Evolutionary conservation across 2,888 invertebrate species (phyloP).

Genomic region (Acanthacorydalis orientalis): DNA sequence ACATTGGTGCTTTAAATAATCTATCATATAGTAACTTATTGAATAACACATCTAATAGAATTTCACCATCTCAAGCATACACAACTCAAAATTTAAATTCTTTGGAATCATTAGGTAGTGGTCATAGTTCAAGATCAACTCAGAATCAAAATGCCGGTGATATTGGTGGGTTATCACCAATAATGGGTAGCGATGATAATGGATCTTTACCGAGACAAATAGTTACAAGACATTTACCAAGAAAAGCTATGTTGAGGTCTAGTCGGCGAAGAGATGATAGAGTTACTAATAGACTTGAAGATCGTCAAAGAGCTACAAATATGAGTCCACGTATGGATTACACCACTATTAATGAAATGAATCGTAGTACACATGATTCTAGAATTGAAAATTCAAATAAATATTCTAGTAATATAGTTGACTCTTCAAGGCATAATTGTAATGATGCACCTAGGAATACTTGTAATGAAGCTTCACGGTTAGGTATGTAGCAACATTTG

Average conservation of each 20-base stretch:
- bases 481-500: too few relatives aligned
- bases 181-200: slow-evolving; percentile 9
- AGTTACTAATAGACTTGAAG: neutral
- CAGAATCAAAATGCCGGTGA: slow-evolving; percentile 8
- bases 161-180: slow-evolving; percentile 9
- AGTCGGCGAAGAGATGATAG: neutral
- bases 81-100: slow-evolving; percentile 8
- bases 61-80: slow-evolving; percentile 8
- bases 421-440: too few relatives aligned
- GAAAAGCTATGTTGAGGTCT: neutral
- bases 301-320: neutral
- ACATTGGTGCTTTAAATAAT: slow-evolving; percentile 8
- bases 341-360: neutral
- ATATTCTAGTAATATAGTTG: too few relatives aligned
- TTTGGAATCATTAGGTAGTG: slow-evolving; percentile 7
- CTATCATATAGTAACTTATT: slow-evolving; percentile 2
- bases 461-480: too few relatives aligned
- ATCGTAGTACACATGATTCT: too few relatives aligned
- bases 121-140: slow-evolving; percentile 6
- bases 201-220: slow-evolving; percentile 9
- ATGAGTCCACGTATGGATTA: slow-evolving; percentile 1
- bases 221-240: slow-evolving; percentile 5
- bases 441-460: too few relatives aligned
- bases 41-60: slow-evolving; percentile 7
- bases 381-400: too few relatives aligned